Conservation (phyloP, 2,113 vertebrate genomes). For the Urocynchramus pylzowi region DNA sequence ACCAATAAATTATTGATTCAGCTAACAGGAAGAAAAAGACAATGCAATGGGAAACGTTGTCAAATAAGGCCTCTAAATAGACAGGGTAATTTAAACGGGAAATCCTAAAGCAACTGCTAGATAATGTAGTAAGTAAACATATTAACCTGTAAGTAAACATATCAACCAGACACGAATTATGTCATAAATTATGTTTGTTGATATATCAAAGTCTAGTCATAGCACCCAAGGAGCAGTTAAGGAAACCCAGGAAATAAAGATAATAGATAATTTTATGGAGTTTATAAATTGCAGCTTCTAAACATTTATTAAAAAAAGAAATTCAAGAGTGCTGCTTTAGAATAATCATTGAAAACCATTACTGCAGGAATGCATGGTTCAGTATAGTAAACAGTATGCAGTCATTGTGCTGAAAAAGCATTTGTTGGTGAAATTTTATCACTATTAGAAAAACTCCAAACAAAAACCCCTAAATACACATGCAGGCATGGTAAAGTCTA, state of each 20-base stretch:
- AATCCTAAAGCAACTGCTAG: conserved; percentile 16
- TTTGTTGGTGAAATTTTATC: neutral
- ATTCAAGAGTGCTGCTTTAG: neutral
- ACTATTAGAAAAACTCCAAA: neutral
- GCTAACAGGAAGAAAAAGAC: neutral
- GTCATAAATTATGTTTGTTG: neutral
- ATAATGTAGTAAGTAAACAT: conserved; percentile 2
- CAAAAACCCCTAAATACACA: too few relatives aligned
- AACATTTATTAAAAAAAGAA: neutral
- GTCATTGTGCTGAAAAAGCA: neutral
- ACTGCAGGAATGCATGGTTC: neutral
- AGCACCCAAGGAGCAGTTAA: neutral
- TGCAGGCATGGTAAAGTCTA: neutral
- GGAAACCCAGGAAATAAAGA: neutral
- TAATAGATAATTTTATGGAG: neutral
- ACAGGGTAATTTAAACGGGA: neutral
- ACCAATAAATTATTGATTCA: neutral
- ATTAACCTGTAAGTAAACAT: conserved; percentile 19
- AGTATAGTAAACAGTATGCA: neutral
- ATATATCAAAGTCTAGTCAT: neutral
- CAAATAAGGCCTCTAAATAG: neutral
- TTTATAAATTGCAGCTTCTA: neutral
- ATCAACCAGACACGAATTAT: neutral
- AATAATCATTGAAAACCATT: neutral
- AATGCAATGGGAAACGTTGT: neutral